Evolutionary conservation across 2,888 invertebrate genomes (phyloP), one percentile per base, ranked within the genome.

Genomic region (Adineta ricciae): DNA sequence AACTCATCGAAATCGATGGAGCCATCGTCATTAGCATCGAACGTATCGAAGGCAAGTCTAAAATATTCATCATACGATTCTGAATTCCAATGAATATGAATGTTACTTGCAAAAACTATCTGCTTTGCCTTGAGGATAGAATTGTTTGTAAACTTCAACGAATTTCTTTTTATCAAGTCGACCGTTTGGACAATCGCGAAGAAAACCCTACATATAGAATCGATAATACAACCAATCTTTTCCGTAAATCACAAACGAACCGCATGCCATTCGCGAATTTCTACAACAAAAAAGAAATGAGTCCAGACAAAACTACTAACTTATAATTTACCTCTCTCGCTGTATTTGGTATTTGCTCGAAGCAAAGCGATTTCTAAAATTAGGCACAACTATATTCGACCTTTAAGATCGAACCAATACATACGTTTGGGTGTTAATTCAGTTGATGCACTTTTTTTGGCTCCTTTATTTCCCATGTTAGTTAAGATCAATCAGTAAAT

Each of bases 61-160:
- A 41, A 56, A 56, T 21, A 56, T 56, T 7, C 4, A n/a, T 24
- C 9, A 56, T n/a, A 56, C 56, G 4, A 56, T 56, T 21, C 8
- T 11, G 9, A 38, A 38, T 7, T 19, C 1, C 2, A 36, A 73
- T 19, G 0, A 73, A 72, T 0, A 32, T 36, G 16, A 7, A 19
- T 21, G n/a, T 24, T 83, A 85, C 85, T 73, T 84, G 41, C 86
- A 86, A 54, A 86, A 86, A n/a, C 82, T 84, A 41, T 86, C 86
- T 9, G 86, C 86, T 84, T 84, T 86, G 46, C 86, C 86, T 38
- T 84, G 84, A 9, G 86, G 86, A 84, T 86, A 86, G 41, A 86
- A 86, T 41, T 86, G 86, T 82, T 84, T 86, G 49, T 86, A 86
- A 4, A 86, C 86, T 24, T 86, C 86, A 19, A 84, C n/a, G n/a